Evolutionary conservation across 2,888 invertebrate species (phyloP), one percentile per base, ranked within the genome.

Genomic region (Sarcophaga rosellei): DNA sequence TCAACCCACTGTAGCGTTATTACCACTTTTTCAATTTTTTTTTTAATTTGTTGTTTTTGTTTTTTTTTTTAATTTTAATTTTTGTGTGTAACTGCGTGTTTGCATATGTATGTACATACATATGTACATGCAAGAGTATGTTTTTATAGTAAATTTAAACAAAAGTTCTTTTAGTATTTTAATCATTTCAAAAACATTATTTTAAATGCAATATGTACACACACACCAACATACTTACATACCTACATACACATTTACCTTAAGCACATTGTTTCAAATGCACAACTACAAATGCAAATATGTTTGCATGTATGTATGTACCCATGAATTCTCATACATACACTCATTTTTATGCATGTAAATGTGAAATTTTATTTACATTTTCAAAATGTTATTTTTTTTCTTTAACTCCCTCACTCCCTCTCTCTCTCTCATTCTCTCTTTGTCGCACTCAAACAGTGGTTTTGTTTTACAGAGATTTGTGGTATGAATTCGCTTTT

Each of bases 161-260:
- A 73, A 74, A 17, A n/a, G 4, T 63, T 20, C 74, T 47, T 75
- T 65, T 65, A 53, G 74, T 74, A 53, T 75, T 63, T 63, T 25
- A 75, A 25, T 17, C 17, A 75, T 63, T 20, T n/a, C 4, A 65
- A 53, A 63, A 57, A 21, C 15, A 35, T 20, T 44, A 44, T 72
- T 74, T 62, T 20, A 73, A 62, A 74, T 74, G 10, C 62, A 45
- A 21, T 45, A 66, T 53, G 59, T 20, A 10, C 35, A 44, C 45
- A 53, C 15, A 23, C 15, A 47, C 45, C n/a, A n/a, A 47, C 17
- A 21, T 45, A 68, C 66, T 8, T 23, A 4, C 1, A 23, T 23
- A 20, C 21, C 1, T 61, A 61, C 20, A 20, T 20, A 61, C 20
- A 21, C 8, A 20, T 8, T 35, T 35, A 35, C 10, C n/a, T 35